Conservation (phyloP, 2,797 vertebrate species). For the Anableps anableps region DNA sequence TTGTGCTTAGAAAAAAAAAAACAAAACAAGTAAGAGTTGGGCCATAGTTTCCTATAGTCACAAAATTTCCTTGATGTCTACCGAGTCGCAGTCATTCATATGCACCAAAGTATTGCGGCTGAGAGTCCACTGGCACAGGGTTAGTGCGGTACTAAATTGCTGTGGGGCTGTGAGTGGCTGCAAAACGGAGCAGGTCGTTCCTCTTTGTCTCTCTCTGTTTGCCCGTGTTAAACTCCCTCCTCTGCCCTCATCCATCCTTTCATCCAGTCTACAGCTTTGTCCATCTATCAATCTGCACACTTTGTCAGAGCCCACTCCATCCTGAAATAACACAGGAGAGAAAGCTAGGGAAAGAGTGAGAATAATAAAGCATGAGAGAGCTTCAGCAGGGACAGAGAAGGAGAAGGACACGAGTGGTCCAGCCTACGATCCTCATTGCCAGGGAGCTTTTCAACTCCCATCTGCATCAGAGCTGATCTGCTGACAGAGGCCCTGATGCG, state of each 20-base stretch:
- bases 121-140: slow-evolving; percentile 85
- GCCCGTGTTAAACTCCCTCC: slow-evolving; percentile 96
- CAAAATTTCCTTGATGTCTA: slow-evolving; percentile 74
- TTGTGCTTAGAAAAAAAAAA: slow-evolving; percentile 12
- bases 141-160: slow-evolving; percentile 96
- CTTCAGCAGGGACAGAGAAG: slow-evolving; percentile 49
- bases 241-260: slow-evolving; percentile 96
- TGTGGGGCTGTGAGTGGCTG: slow-evolving; percentile 88
- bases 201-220: slow-evolving; percentile 99
- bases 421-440: slow-evolving; percentile 71
- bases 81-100: slow-evolving; percentile 72
- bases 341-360: slow-evolving; percentile 27
- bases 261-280: slow-evolving; percentile 95
- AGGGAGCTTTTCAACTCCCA: slow-evolving; percentile 87
- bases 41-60: slow-evolving; percentile 35
- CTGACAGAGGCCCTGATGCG: slow-evolving; percentile 89
- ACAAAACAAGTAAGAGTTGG: not conserved
- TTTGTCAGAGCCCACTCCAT: slow-evolving; percentile 98
- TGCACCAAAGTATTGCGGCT: slow-evolving; percentile 82
- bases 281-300: slow-evolving; percentile 98
- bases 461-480: slow-evolving; percentile 87
- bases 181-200: slow-evolving; percentile 94
- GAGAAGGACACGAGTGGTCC: slow-evolving; percentile 24
- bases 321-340: slow-evolving; percentile 85
- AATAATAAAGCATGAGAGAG: slow-evolving; percentile 54